Percentiles rank a stretch among this genome's conserved stretches.
phyloP scores from a whole-genome alignment of 1,140 invertebrate species.

The Meloidogyne exigua region DNA sequence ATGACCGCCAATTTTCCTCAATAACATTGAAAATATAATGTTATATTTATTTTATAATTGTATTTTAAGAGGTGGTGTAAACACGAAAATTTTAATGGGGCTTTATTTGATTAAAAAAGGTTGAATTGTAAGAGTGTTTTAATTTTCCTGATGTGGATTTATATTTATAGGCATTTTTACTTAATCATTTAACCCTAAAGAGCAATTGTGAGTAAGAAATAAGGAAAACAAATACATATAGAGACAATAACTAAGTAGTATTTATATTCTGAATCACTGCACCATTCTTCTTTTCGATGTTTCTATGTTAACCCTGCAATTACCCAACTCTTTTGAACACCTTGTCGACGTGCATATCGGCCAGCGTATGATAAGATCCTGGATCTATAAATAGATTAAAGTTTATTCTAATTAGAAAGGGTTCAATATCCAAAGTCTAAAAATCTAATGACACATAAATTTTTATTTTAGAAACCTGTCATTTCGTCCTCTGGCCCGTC shows the following conservation, averaged over 20 bases:
- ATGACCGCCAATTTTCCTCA: slow-evolving; percentile 1
- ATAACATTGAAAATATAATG: not conserved
- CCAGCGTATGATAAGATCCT: not conserved
- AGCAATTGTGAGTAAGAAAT: too few species aligned
- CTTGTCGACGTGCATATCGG: not conserved
- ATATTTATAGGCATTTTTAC: too few species aligned
- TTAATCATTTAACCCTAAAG: too few species aligned
- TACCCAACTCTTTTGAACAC: not conserved
- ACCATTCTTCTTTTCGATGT: not conserved
- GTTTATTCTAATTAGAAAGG: too few species aligned
- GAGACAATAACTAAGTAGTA: not conserved
- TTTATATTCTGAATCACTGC: not conserved
- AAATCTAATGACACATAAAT: too few species aligned
- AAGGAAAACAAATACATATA: not conserved
- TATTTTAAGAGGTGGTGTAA: not conserved
- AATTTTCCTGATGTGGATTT: too few species aligned
- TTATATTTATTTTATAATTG: not conserved
- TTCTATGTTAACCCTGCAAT: not conserved
- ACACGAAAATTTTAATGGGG: not conserved
- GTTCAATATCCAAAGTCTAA: too few species aligned
- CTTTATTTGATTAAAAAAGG: not conserved
- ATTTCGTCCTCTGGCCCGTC: not conserved
- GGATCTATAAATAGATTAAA: not conserved
- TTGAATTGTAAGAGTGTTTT: too few species aligned
- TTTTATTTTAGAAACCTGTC: not conserved